Conservation (phyloP, 2,113 vertebrate genomes). For the Syngnathus floridae region DNA sequence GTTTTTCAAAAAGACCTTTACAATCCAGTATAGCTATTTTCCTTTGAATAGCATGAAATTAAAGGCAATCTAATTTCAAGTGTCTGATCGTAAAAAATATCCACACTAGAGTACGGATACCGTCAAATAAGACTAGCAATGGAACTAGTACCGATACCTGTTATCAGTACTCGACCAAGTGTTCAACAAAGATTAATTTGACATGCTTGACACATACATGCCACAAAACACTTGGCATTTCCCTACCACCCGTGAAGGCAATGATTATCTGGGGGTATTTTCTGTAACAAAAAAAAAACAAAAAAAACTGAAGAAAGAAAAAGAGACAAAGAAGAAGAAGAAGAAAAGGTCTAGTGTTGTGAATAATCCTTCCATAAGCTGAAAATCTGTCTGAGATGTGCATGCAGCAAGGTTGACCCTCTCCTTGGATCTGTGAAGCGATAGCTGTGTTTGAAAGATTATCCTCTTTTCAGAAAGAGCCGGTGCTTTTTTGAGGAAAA, state of each 20-base stretch:
- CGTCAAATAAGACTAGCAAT: too few species aligned
- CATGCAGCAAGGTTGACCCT: constrained; percentile 25
- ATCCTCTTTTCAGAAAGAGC: constrained; percentile 23
- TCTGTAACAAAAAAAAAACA: constrained; percentile 10
- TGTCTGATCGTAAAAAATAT: too few species aligned
- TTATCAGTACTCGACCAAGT: too few species aligned
- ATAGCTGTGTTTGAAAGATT: constrained; percentile 34
- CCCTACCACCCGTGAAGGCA: constrained; percentile 37
- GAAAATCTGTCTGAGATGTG: constrained; percentile 50
- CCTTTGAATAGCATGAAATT: too few species aligned
- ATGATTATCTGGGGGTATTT: constrained; percentile 47
- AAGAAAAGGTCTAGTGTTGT: constrained; percentile 35
- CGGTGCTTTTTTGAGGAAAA: constrained; percentile 24
- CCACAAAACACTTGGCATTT: constrained; percentile 13
- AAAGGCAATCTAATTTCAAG: too few species aligned
- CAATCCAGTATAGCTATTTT: too few species aligned
- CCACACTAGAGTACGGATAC: too few species aligned
- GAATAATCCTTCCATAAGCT: constrained; percentile 56
- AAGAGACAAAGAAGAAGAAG: neutral
- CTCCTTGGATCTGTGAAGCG: constrained; percentile 23
- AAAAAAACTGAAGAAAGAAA: constrained; percentile 17
- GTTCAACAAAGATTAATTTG: neutral
- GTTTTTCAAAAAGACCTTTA: too few species aligned
- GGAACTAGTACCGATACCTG: too few species aligned
- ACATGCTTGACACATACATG: neutral